These are phyloP conservation scores for Cettia cetti DNA, from an alignment of 2,113 vertebrate species.

Conservation along the genomic window DNA sequence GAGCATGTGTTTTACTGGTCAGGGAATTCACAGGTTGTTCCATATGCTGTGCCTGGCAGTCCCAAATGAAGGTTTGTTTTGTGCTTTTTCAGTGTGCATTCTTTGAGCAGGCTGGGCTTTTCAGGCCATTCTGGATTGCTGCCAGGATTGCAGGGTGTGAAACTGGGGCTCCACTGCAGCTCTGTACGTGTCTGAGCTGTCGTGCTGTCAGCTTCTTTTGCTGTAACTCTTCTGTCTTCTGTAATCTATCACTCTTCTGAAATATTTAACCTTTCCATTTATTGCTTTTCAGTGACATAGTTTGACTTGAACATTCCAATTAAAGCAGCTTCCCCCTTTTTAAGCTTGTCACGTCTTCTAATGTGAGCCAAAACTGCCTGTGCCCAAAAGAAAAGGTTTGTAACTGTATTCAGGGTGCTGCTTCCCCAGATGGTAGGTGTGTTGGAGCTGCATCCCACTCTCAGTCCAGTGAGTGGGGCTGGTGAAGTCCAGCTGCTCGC, in stretches of 20 bases:
- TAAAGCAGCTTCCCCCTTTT: not conserved
- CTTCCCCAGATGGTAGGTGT: not conserved
- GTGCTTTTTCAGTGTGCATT: conserved; percentile 6
- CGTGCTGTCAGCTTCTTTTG: not conserved
- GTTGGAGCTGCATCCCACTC: not conserved
- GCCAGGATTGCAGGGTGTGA: not conserved
- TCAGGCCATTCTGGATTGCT: not conserved
- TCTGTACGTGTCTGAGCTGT: not conserved
- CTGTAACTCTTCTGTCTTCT: not conserved
- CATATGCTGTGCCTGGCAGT: not conserved
- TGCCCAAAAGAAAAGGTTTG: not conserved
- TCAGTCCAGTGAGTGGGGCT: not conserved
- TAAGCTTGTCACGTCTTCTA: not conserved
- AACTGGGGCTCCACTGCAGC: not conserved
- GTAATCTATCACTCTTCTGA: not conserved
- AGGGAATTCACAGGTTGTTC: not conserved
- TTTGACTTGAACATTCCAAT: not conserved
- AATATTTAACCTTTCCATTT: not conserved
- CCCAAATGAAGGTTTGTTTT: not conserved
- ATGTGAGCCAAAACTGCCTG: not conserved
- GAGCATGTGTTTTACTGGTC: not conserved
- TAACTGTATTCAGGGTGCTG: not conserved
- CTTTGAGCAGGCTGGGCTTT: not conserved
- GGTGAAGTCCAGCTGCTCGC: not conserved
- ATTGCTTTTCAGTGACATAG: not conserved